Base-by-base conservation (phyloP, 1,140 invertebrate species). In the Leptinotarsa texana region DNA sequence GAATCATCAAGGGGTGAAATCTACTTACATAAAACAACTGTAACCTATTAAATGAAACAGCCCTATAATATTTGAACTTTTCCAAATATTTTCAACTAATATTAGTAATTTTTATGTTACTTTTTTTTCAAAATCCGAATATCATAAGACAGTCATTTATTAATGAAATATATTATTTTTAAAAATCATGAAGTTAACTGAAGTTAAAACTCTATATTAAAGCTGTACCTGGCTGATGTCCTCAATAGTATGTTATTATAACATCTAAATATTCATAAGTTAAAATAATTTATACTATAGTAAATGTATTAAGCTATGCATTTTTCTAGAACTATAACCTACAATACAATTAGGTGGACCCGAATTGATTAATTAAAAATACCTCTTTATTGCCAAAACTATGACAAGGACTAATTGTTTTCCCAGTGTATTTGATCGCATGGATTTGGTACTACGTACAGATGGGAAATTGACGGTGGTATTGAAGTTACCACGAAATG, bases 191-290 rank as follows among this genome's bases (percentile, higher is more conserved):
- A 57, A 17, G 51, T n/a, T 57, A 57, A 57, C 51, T 57, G 51
- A 18, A 57, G n/a, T 57, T 57, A 8, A 57, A 57, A 57, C 63
- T 48, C 74, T 61, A 73, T 73, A 70, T 76, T 76, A 76, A 76
- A 76, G 75, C 75, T 76, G 65, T 72, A 76, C 75, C 75, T 76
- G 68, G 75, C 75, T 73, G 66, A 65, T 69, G 27, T 66, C 13
- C 27, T 66, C 63, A 66, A 21, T 42, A 62, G 61, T 62, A 18
- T 65, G 11, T 24, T 17, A 65, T 65, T 22, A 22, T 65, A 33
- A 65, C 63, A 24, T 21, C 22, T 65, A 22, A 65, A 33, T 65
- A 65, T 65, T 24, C 15, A 65, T 65, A 22, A 65, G 63, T 65
- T 65, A 15, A 65, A 57, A 65, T 65, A 4, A 65, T 15, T 65